Evolutionary conservation across 2,888 invertebrate genomes (phyloP), one percentile per base, ranked within the genome.

Genomic region (Scaeva pyrastri): DNA sequence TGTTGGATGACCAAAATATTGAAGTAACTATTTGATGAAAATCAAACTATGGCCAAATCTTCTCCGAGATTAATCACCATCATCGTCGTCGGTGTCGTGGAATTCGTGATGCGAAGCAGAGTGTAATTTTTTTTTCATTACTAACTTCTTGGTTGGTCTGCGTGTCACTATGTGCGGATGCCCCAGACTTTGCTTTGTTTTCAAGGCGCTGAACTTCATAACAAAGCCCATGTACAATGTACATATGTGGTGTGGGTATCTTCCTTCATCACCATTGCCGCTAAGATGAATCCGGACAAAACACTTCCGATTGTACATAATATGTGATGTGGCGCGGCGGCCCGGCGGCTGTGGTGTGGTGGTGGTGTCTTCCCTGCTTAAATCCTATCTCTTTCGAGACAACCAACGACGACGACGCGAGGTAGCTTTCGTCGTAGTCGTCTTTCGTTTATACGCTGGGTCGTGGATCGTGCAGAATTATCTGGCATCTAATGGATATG

Each of bases 401-500:
- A 52, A 26, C 23, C 23, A 1, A 50, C 3, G 23, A 2, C 21
- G 52, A 12, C 19, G 19, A 4, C 16, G 48, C 48, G 23, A 23
- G 14, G 23, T 50, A 3, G 60, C 14, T 36, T 36, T 36, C 36
- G 14, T 36, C 23, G 11, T 55, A 39, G 23, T 55, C 41, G 62
- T 60, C 71, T 14, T 43, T 62, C 58, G 19, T 55, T 62, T 55
- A 0, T 48, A 16, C 58, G 39, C 41, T 41, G 6, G 31, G 74
- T 86, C 86, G 86, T 85, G 85, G 76, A 81, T 86, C 86, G 82
- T 86, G 86, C 74, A 78, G 31, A 86, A 78, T 86, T 86, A 86
- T 86, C 82, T 82, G 58, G 39, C 86, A 86, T 86, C 86, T 86
- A 68, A 85, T 80, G 85, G 76, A 80, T 84, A 64, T 82, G 71